Evolutionary conservation across 2,113 vertebrate species (phyloP).

Genomic region (Aptenodytes patagonicus): DNA sequence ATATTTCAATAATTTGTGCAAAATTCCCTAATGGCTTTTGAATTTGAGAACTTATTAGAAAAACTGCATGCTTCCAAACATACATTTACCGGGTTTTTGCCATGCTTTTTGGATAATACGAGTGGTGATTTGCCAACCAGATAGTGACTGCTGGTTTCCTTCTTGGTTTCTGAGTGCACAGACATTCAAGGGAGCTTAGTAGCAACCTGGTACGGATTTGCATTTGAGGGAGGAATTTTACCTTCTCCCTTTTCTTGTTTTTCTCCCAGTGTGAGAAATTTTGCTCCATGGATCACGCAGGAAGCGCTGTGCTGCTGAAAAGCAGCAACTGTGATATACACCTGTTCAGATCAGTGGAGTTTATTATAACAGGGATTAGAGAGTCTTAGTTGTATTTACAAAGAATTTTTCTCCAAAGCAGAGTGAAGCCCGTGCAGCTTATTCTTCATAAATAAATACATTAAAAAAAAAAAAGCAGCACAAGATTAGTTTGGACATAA

Average conservation of each 20-base stretch:
- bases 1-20: slow-evolving; percentile 8
- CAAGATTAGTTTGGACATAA: background rate
- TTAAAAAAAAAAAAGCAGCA: background rate
- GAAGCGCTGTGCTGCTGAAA: background rate
- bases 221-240: background rate
- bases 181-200: background rate
- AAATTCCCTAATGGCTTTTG: slow-evolving; percentile 27
- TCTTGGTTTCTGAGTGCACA: background rate
- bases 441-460: slow-evolving; percentile 35
- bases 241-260: background rate
- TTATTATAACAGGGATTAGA: slow-evolving; percentile 33
- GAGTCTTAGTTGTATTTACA: slow-evolving; percentile 45
- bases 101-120: background rate
- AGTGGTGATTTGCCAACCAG: background rate
- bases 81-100: background rate
- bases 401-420: slow-evolving; percentile 57
- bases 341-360: slow-evolving; percentile 19
- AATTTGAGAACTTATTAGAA: background rate
- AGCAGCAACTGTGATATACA: slow-evolving; percentile 27
- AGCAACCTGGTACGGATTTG: background rate
- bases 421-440: background rate
- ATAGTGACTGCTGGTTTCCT: background rate
- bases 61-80: background rate
- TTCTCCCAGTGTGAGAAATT: background rate
- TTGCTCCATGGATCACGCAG: background rate